A percentile compares a stretch with the other conserved stretches of the same genome.
Conservation (phyloP, 1,140 invertebrate species). For the Halyomorpha halys region DNA sequence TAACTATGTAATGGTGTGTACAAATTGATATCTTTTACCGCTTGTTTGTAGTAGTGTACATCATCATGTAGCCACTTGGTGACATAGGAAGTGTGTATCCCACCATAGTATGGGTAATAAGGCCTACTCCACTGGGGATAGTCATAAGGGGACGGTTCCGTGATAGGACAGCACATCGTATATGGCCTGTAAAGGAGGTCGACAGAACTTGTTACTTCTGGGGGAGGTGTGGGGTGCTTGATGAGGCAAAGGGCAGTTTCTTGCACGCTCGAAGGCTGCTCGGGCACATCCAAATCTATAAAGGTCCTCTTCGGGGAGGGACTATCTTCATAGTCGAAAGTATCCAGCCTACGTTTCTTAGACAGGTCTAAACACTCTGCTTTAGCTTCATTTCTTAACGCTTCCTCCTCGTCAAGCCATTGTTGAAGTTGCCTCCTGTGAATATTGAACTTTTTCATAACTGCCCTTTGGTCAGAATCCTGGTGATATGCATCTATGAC, state of each 20-base stretch:
- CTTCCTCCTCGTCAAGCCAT: slow-evolving; percentile 46
- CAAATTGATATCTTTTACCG: slow-evolving; percentile 23
- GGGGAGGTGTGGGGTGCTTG: slow-evolving; percentile 21
- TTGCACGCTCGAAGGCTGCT: slow-evolving; percentile 24
- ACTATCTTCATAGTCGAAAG: neutral
- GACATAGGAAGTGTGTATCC: slow-evolving; percentile 19
- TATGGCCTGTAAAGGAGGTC: neutral
- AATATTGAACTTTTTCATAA: slow-evolving; percentile 49
- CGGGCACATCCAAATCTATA: slow-evolving; percentile 11
- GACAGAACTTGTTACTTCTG: neutral
- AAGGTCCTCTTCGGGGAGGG: neutral
- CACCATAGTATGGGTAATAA: slow-evolving; percentile 19
- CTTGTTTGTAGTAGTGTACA: slow-evolving; percentile 25
- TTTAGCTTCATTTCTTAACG: slow-evolving; percentile 38
- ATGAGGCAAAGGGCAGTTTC: slow-evolving; percentile 33
- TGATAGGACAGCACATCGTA: neutral
- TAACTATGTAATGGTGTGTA: slow-evolving; percentile 22
- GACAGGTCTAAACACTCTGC: slow-evolving; percentile 28
- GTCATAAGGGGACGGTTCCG: neutral
- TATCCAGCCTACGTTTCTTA: slow-evolving; percentile 24
- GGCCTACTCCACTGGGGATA: neutral
- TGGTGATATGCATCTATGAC: slow-evolving; percentile 43
- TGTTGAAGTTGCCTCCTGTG: slow-evolving; percentile 53
- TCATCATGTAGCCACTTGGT: slow-evolving; percentile 24
- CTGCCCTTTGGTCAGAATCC: slow-evolving; percentile 48